Percentiles rank a stretch among this genome's conserved stretches.
These are phyloP conservation scores for Phodopus roborovskii DNA, from an alignment of 2,113 vertebrate species.

Conservation along the genomic window DNA sequence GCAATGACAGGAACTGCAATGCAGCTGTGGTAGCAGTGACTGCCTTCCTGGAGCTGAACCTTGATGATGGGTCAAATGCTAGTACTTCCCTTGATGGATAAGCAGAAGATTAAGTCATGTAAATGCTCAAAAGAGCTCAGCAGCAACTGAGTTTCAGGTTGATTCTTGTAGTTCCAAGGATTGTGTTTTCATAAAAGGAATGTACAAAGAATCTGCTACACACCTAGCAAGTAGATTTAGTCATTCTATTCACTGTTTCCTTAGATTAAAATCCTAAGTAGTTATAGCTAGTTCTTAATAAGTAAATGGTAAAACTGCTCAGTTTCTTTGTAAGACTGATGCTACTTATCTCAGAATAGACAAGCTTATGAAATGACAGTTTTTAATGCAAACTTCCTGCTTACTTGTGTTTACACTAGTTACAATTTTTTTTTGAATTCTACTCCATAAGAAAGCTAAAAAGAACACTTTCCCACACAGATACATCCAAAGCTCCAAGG, in stretches of 20 bases:
- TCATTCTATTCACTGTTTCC: neutral
- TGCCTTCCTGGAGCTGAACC: neutral
- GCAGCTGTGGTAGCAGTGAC: neutral
- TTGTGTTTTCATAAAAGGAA: neutral
- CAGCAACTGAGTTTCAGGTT: neutral
- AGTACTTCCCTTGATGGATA: accelerated
- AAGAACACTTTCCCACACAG: neutral
- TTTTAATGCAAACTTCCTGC: neutral
- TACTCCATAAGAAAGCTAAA: neutral
- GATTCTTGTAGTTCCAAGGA: neutral
- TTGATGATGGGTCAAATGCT: neutral
- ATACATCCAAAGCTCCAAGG: neutral
- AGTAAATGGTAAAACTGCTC: neutral
- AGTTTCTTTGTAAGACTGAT: neutral
- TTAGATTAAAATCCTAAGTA: neutral
- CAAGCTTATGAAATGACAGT: neutral
- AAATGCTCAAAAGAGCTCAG: neutral
- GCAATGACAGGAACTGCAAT: accelerated
- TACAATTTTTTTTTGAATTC: neutral
- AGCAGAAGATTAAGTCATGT: neutral
- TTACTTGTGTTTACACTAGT: conserved; percentile 26
- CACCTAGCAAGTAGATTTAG: neutral
- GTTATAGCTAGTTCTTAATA: neutral
- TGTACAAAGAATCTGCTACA: neutral
- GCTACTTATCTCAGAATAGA: neutral